Base-by-base conservation (phyloP, 2,113 vertebrate species). In the Pteropus alecto region DNA sequence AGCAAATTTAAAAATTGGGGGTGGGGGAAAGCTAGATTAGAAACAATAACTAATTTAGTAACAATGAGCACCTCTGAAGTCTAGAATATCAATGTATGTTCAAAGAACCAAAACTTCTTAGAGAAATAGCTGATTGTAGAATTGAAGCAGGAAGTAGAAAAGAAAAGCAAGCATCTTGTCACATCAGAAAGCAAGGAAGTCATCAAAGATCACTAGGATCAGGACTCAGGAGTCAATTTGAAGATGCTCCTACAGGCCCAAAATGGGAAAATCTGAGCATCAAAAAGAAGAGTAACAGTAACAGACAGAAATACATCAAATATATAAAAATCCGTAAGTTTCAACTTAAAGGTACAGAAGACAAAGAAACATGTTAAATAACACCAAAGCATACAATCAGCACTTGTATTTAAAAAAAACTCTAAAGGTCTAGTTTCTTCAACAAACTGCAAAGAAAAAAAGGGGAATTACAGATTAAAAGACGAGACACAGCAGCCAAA, bases 1-100 rank as follows among this genome's bases (percentile, higher is more conserved):
- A 71, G 56, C 5, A 94, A 35, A 79, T 83, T 96, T 78, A 93
- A 97, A 95, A 95, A 88, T 1, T 83, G 56, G 70, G 89, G 83
- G 83, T 79, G 3, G 21, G 21, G 21, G 21, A 58, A 88, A 70
- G 15, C 74, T 56, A 67, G 9, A 61, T 71, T 89, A 92, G 48
- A 94, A 96, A 95, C 26, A 85, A 58, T 79, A 88, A 86, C 22
- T 82, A 87, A 93, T 51, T 41, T 61, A 65, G 68, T 46, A 95
- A 46, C 58, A 81, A 70, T 8, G 43, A 79, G 61, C 33, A 84
- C 15, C 16, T 81, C 28, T 28, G 85, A 33, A 74, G 30, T 26
- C 58, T 79, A 41, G n/a, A 89, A 35, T 38, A 83, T 24, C 67
- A 91, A 46, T 73, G 86, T 10, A 18, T 73, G 30, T 35, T 67